phyloP scores from a whole-genome alignment of 2,113 vertebrate species.

The Charina bottae region DNA sequence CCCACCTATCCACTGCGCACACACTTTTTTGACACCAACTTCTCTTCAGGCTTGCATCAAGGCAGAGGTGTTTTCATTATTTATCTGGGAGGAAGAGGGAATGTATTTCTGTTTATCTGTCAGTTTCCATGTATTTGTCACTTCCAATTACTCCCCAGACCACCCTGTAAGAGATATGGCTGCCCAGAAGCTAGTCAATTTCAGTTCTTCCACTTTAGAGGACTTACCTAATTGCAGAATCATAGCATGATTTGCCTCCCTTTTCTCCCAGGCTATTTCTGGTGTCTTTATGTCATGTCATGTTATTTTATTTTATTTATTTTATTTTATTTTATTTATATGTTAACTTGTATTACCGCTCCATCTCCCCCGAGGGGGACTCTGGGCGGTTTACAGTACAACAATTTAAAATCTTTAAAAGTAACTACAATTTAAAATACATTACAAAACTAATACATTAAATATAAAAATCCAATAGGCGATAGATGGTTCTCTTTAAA shows the following conservation, averaged over 20 bases:
- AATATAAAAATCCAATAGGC: too few relatives aligned
- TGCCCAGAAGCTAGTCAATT: not conserved
- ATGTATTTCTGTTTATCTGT: not conserved
- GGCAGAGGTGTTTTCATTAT: not conserved
- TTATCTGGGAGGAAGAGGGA: not conserved
- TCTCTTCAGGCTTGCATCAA: not conserved
- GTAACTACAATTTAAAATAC: too few relatives aligned
- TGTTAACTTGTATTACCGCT: too few relatives aligned
- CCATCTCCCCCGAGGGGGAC: too few relatives aligned
- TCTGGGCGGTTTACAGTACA: too few relatives aligned
- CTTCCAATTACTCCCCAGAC: not conserved
- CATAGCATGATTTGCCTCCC: not conserved
- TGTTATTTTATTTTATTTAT: too few relatives aligned
- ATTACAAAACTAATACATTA: too few relatives aligned
- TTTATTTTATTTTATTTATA: too few relatives aligned
- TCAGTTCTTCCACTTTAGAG: not conserved
- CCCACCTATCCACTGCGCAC: not conserved
- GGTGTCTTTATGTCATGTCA: not conserved
- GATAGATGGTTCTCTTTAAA: too few relatives aligned
- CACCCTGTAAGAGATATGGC: not conserved
- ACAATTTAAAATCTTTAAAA: too few relatives aligned
- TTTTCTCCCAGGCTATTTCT: not conserved
- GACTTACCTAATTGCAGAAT: not conserved
- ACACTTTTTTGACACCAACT: not conserved
- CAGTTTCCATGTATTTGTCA: not conserved